These are phyloP conservation scores for Chymomyza amoena DNA, from an alignment of 2,888 invertebrate genomes.

Conservation along the genomic window DNA sequence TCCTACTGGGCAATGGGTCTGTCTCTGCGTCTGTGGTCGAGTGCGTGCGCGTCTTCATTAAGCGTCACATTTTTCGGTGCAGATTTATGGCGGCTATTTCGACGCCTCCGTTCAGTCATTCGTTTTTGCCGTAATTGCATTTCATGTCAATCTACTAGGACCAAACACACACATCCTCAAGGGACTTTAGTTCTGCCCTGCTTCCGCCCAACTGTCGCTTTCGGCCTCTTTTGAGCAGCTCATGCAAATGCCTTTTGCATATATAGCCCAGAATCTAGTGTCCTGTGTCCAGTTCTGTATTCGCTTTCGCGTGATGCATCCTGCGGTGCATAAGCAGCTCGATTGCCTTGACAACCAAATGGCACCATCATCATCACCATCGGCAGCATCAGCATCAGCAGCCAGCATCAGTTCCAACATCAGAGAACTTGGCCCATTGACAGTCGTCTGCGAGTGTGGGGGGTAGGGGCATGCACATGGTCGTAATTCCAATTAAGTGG, in stretches of 20 bases:
- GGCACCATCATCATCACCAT: background rate
- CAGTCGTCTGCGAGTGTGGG: conserved; percentile 9
- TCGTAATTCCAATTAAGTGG: conserved; percentile 68
- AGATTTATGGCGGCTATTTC: conserved; percentile 69
- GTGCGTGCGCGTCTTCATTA: conserved; percentile 48
- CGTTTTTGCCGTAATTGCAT: conserved; percentile 63
- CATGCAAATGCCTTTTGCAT: conserved; percentile 45
- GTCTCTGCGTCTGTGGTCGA: background rate
- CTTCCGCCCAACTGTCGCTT: background rate
- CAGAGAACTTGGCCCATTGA: background rate
- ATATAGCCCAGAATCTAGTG: background rate
- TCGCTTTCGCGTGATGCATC: background rate
- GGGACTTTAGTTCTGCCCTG: background rate
- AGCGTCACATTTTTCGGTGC: conserved; percentile 46
- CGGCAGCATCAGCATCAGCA: background rate
- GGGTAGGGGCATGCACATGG: conserved; percentile 9
- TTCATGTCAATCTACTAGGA: conserved; percentile 61
- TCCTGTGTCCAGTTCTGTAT: conserved; percentile 1
- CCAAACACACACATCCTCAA: background rate
- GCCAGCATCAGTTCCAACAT: background rate
- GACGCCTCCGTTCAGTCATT: conserved; percentile 46
- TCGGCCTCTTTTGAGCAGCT: conserved; percentile 23
- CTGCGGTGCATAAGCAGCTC: conserved; percentile 45
- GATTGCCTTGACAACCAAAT: background rate
- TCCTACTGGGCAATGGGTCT: background rate